Evolutionary conservation across 23 tunicate genomes (phyloP).

Genomic region (Corella eumyota): DNA sequence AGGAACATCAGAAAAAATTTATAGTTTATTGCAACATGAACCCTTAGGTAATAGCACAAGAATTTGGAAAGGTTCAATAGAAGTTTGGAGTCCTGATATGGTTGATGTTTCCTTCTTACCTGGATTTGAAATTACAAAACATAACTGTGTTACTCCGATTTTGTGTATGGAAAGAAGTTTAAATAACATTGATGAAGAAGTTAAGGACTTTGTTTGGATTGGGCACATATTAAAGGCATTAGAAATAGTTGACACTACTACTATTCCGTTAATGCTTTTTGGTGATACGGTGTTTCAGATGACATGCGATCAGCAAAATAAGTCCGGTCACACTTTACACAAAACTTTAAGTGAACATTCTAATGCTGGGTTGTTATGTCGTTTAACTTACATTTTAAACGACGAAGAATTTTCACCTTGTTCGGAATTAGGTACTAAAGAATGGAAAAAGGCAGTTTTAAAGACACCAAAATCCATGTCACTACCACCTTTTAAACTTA

Average conservation of each 20-base stretch:
- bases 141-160: background rate
- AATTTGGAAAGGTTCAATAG: slow-evolving; percentile 21
- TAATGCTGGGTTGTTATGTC: slow-evolving; percentile 10
- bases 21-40: too few species aligned
- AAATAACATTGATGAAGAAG: background rate
- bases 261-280: slow-evolving; percentile 12
- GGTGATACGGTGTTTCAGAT: slow-evolving; percentile 3
- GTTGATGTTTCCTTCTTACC: background rate
- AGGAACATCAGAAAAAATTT: too few species aligned
- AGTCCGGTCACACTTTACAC: slow-evolving; percentile 1
- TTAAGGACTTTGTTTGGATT: slow-evolving; percentile 9
- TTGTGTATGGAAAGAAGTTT: background rate
- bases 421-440: slow-evolving; percentile 7
- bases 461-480: slow-evolving; percentile 9
- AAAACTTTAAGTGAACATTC: background rate
- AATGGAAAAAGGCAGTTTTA: slow-evolving; percentile 37
- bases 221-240: slow-evolving; percentile 13
- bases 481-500: background rate
- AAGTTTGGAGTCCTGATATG: background rate
- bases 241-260: slow-evolving; percentile 16
- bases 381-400: background rate
- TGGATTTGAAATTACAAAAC: background rate
- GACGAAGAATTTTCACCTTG: slow-evolving; percentile 10
- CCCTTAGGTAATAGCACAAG: background rate
- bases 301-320: slow-evolving; percentile 1